Percentiles rank a stretch among this genome's conserved stretches.
Evolutionary conservation across 1,140 invertebrate genomes (phyloP).

Genomic region (Ganaspis sp.): DNA sequence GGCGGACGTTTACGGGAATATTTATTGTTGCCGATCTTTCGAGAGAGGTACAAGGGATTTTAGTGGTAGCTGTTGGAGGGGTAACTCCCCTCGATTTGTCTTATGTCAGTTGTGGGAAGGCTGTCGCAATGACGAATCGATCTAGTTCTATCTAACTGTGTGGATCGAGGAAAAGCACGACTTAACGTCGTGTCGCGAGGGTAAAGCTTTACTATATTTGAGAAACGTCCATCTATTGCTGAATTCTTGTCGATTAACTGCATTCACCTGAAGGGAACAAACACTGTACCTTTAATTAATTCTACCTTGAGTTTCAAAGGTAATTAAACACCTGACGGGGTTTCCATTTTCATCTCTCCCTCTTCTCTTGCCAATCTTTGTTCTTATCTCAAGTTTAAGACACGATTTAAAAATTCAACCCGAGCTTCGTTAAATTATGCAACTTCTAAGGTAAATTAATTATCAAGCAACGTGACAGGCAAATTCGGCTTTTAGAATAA

Average conservation of each 20-base stretch:
- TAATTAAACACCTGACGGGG: not conserved
- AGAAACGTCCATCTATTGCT: slow-evolving; percentile 8
- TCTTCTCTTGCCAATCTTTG: not conserved
- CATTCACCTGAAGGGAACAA: not conserved
- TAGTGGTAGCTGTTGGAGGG: not conserved
- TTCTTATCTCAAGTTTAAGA: not conserved
- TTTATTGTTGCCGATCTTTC: slow-evolving; percentile 37
- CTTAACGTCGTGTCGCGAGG: not conserved
- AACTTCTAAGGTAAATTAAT: too few relatives aligned
- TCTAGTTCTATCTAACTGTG: slow-evolving; percentile 53
- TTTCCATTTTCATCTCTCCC: not conserved
- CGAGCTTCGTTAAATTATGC: too few relatives aligned
- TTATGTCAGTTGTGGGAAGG: slow-evolving; percentile 50
- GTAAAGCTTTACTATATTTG: not conserved
- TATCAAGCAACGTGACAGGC: too few relatives aligned
- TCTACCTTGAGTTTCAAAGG: not conserved
- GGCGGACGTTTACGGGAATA: slow-evolving; percentile 34
- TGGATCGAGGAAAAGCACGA: not conserved
- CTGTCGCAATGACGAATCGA: slow-evolving; percentile 64
- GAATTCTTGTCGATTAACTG: slow-evolving; percentile 19
- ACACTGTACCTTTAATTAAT: not conserved
- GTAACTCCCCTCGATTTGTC: slow-evolving; percentile 53
- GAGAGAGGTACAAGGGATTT: slow-evolving; percentile 9
- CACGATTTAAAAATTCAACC: too few relatives aligned
- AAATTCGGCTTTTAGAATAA: too few relatives aligned